phyloP scores from a whole-genome alignment of 2,113 vertebrate genomes.

The Oreochromis spilurus region DNA sequence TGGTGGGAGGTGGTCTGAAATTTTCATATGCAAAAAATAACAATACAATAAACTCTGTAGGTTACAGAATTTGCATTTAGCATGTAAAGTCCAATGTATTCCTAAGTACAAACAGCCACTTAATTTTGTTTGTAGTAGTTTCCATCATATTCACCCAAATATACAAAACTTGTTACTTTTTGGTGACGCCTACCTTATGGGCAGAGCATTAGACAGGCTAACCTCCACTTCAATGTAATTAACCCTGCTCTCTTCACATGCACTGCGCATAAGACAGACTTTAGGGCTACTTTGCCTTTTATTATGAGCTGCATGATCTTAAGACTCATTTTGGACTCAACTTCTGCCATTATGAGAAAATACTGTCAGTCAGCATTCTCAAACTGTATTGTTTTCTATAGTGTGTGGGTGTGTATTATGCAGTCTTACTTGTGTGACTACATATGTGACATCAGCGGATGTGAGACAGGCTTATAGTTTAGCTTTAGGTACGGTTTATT shows the following conservation, averaged over 20 bases:
- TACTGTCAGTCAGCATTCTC: not conserved
- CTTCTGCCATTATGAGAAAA: not conserved
- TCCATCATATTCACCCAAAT: not conserved
- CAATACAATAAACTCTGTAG: not conserved
- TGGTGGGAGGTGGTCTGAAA: not conserved
- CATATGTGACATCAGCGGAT: conserved; percentile 49
- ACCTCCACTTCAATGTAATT: not conserved
- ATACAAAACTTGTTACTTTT: not conserved
- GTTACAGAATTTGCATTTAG: not conserved
- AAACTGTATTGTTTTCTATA: not conserved
- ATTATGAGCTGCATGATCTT: not conserved
- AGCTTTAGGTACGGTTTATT: conserved; percentile 55
- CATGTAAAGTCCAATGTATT: not conserved
- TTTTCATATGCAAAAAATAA: not conserved
- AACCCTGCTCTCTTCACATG: not conserved
- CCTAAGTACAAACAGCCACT: not conserved
- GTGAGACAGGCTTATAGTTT: conserved; percentile 31
- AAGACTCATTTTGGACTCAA: not conserved
- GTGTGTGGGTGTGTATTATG: not conserved
- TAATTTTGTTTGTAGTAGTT: not conserved
- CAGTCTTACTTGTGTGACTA: not conserved
- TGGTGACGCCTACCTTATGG: not conserved
- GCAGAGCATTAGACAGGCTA: not conserved
- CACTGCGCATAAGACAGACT: not conserved
- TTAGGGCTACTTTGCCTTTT: not conserved